A percentile compares a stretch with the other conserved stretches of the same genome.
Conservation (phyloP, 2,797 vertebrate genomes). For the Poeciliopsis paucimaculata region DNA sequence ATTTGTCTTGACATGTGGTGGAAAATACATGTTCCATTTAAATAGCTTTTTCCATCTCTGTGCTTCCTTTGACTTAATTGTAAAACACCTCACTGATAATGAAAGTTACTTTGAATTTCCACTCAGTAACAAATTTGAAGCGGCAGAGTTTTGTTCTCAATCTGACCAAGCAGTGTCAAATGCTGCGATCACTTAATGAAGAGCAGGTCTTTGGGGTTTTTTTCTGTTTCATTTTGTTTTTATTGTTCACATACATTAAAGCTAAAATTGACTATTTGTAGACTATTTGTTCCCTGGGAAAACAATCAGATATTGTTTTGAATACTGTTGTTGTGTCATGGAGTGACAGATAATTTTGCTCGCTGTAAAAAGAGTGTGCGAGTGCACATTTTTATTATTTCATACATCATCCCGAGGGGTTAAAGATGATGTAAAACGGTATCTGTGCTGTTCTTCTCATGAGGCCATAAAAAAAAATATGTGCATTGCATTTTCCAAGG, state of each 20-base stretch:
- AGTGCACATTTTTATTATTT: constrained; percentile 4
- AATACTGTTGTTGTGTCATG: neutral
- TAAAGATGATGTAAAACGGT: constrained; percentile 27
- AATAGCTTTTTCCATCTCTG: neutral
- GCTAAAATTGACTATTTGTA: neutral
- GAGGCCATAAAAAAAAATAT: constrained; percentile 19
- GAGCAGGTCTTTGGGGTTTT: too few species aligned
- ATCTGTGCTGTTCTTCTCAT: constrained; percentile 25
- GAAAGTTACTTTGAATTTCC: neutral
- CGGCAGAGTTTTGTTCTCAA: neutral
- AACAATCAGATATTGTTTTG: neutral
- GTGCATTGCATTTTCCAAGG: constrained; percentile 8
- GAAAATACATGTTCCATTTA: neutral
- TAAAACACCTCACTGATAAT: neutral
- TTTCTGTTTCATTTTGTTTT: neutral
- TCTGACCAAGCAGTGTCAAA: neutral
- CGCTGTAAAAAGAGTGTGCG: neutral
- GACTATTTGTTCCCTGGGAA: neutral
- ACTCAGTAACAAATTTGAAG: neutral
- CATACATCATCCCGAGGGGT: constrained; percentile 5
- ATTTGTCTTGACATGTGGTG: neutral
- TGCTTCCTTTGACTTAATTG: neutral
- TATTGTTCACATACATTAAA: neutral
- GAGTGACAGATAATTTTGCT: neutral
- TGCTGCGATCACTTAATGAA: too few species aligned